These are phyloP conservation scores for Troglohyphantes excavatus DNA, from an alignment of 2,888 invertebrate genomes.

Conservation along the genomic window DNA sequence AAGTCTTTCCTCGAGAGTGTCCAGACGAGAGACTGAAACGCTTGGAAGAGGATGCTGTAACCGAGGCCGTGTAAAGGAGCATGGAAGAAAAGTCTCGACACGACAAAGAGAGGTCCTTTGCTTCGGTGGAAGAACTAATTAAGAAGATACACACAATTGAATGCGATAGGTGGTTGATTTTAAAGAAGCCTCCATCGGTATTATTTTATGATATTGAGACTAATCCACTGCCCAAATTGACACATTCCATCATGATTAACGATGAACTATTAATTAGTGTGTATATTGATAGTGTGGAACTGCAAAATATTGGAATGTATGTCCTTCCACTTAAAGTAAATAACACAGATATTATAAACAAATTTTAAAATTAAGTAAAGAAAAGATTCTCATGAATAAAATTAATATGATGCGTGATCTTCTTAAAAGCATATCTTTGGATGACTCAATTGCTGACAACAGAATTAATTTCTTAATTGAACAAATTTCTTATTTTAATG, in stretches of 20 bases:
- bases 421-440: not conserved
- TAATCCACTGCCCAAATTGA: not conserved
- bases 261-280: not conserved
- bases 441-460: not conserved
- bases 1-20: not conserved
- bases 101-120: no score
- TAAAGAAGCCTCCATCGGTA: not conserved
- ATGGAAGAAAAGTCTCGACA: not conserved
- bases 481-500: not conserved
- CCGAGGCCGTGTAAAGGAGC: not conserved
- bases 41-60: not conserved
- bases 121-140: not conserved
- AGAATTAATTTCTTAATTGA: not conserved
- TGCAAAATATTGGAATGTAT: not conserved
- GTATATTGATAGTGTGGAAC: not conserved
- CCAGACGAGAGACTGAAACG: not conserved
- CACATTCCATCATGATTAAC: not conserved
- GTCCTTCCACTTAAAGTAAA: not conserved
- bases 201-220: not conserved
- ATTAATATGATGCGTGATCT: not conserved
- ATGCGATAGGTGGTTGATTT: not conserved
- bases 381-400: not conserved
- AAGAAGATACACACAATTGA: no score
- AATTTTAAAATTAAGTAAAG: conserved; percentile 7
- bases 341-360: not conserved